These are phyloP conservation scores for Thripadectes ignobilis DNA, from an alignment of 2,797 vertebrate genomes.

Conservation along the genomic window DNA sequence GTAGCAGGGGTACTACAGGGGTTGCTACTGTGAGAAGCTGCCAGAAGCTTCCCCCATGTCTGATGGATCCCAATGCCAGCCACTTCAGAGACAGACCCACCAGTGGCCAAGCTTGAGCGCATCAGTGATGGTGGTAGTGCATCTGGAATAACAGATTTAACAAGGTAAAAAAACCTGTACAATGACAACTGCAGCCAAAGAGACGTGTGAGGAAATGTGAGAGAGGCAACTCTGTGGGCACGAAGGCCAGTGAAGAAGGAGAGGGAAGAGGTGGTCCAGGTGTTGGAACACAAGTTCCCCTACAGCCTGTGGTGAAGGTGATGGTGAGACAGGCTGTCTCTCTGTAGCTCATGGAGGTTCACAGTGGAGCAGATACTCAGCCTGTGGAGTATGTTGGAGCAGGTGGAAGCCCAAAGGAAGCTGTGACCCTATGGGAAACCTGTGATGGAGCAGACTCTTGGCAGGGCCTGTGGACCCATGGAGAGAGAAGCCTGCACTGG, in stretches of 20 bases:
- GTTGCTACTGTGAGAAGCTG: background rate
- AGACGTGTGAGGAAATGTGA: background rate
- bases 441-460: background rate
- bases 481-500: background rate
- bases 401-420: background rate
- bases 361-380: background rate
- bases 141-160: background rate
- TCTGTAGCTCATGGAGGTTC: background rate
- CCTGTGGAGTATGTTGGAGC: background rate
- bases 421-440: background rate
- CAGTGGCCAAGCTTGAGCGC: background rate
- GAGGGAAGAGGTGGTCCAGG: background rate
- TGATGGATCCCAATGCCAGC: background rate
- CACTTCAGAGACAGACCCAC: rapidly evolving
- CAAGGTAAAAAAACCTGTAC: background rate
- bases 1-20: background rate
- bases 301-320: rapidly evolving
- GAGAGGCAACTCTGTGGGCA: background rate
- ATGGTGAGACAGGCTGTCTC: background rate
- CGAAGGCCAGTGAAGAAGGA: background rate
- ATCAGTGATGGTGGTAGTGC: rapidly evolving
- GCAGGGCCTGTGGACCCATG: background rate
- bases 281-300: background rate
- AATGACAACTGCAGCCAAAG: background rate
- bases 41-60: background rate